Evolutionary conservation across 2,888 invertebrate genomes (phyloP).

Genomic region (Ichneumoninae sp.): DNA sequence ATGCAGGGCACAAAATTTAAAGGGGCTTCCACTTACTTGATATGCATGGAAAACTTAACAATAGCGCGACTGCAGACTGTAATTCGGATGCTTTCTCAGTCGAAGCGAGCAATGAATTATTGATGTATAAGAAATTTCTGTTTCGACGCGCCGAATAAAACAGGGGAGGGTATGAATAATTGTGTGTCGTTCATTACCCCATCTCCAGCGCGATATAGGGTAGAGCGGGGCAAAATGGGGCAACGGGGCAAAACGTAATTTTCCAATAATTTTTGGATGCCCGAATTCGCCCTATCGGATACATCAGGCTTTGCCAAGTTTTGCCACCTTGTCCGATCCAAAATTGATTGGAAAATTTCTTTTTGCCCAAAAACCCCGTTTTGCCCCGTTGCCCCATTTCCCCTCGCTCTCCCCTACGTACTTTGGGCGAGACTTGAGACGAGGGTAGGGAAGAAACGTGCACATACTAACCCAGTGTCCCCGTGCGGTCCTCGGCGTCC

Average conservation of each 20-base stretch:
- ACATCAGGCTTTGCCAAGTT: no score
- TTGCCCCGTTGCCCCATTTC: no score
- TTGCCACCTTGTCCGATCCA: no score
- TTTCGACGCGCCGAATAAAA: neutral
- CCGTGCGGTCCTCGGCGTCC: slow-evolving; percentile 50
- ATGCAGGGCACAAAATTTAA: slow-evolving; percentile 6
- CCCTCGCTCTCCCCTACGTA: no score
- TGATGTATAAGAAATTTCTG: neutral
- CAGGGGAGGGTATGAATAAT: neutral
- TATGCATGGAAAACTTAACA: slow-evolving; percentile 20
- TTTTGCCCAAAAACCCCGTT: no score
- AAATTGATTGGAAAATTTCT: no score
- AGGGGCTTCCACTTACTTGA: neutral
- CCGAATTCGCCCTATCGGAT: no score
- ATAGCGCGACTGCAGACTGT: neutral
- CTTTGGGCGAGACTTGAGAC: neutral
- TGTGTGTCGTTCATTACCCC: neutral
- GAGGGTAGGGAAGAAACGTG: neutral
- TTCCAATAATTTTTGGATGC: no score
- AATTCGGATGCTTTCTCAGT: neutral
- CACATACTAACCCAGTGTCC: slow-evolving; percentile 50
- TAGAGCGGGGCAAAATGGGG: no score
- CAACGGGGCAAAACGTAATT: no score
- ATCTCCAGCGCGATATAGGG: neutral
- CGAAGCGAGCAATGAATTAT: neutral